Conservation (phyloP, 1,140 invertebrate species). For the Proales similis region DNA sequence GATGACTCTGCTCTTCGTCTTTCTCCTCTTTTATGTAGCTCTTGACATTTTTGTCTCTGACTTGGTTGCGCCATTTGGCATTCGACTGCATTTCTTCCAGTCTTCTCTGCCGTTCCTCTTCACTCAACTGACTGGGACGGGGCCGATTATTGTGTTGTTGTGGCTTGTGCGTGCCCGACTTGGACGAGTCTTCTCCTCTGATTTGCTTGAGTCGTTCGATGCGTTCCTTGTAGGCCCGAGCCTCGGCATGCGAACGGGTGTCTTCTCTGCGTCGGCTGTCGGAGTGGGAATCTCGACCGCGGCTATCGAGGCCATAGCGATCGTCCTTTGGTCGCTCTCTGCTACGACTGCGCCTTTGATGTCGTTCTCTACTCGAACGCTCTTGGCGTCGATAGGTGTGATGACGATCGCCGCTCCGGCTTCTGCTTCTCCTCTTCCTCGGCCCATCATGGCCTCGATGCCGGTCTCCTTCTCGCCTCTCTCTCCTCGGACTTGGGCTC, state of each 20-base stretch:
- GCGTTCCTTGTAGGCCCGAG: conserved; percentile 7
- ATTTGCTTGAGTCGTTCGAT: conserved; percentile 22
- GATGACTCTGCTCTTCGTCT: conserved; percentile 16
- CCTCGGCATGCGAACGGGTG: conserved; percentile 5
- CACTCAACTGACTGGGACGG: conserved; percentile 54
- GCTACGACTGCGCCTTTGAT: neutral
- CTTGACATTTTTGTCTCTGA: conserved; percentile 16
- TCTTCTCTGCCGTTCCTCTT: conserved; percentile 64
- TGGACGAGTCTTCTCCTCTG: conserved; percentile 1
- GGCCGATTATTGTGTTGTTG: neutral
- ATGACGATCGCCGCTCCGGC: neutral
- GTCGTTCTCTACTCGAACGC: neutral
- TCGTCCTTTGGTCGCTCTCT: neutral
- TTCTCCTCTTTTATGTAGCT: conserved; percentile 18
- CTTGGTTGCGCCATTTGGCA: conserved; percentile 63
- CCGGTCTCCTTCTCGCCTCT: neutral
- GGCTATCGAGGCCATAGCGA: neutral
- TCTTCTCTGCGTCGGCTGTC: neutral
- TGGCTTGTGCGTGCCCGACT: neutral
- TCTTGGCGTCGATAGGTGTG: neutral
- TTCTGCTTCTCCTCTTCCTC: neutral
- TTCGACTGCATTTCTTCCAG: conserved; percentile 74
- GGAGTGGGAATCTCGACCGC: neutral
- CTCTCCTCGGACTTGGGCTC: conserved; percentile 14
- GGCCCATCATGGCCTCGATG: neutral